These are phyloP conservation scores for Luperina nickerlii DNA, from an alignment of 2,888 invertebrate genomes.

Conservation along the genomic window DNA sequence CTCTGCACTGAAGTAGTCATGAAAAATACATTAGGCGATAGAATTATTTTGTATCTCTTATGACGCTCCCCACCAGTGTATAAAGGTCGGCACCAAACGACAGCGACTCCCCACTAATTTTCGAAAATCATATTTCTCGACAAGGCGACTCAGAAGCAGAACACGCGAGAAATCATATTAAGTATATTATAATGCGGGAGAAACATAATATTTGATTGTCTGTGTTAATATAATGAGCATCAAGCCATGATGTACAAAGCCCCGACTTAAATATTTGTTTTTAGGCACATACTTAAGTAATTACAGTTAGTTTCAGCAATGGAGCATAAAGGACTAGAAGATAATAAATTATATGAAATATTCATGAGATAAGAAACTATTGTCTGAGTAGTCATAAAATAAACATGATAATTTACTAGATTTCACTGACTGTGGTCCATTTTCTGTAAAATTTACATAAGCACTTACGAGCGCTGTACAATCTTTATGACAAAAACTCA, in stretches of 20 bases:
- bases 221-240: constrained; percentile 29
- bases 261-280: constrained; percentile 29
- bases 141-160: constrained; percentile 1
- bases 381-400: constrained; percentile 15
- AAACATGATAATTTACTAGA: constrained; percentile 6
- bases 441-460: constrained; percentile 23
- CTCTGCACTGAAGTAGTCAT: constrained; percentile 2
- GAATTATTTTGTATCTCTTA: constrained; percentile 3
- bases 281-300: neutral
- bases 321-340: constrained; percentile 6
- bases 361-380: constrained; percentile 12
- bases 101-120: constrained; percentile 28
- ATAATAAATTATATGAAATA: constrained; percentile 25
- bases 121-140: constrained; percentile 37
- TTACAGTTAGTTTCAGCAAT: constrained; percentile 18
- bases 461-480: neutral
- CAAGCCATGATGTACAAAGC: constrained; percentile 25
- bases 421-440: neutral
- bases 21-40: constrained; percentile 13
- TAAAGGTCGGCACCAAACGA: constrained; percentile 7
- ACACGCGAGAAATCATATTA: constrained; percentile 22
- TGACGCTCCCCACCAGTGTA: constrained; percentile 4
- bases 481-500: neutral
- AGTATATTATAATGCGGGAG: neutral
- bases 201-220: constrained; percentile 19